Percentiles rank a stretch among this genome's conserved stretches.
Conservation (phyloP, 2,113 vertebrate genomes). For the Lophotis ruficrista region DNA sequence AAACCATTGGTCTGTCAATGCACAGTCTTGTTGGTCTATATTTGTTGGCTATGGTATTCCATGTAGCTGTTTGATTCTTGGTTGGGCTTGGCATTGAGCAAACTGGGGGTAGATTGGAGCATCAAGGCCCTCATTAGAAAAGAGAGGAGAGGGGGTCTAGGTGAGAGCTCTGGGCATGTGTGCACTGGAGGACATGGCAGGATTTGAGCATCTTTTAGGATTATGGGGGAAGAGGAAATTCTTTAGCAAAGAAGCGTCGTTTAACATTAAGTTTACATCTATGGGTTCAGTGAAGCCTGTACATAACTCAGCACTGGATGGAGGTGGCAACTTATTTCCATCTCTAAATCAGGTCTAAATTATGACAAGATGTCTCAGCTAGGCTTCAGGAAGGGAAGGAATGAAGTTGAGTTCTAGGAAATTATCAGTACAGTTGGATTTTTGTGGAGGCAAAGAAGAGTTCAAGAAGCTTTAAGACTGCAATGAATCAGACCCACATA, state of each 20-base stretch:
- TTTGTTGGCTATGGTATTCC: not conserved
- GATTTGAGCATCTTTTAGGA: not conserved
- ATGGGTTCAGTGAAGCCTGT: not conserved
- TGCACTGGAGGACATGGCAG: not conserved
- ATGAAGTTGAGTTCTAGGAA: not conserved
- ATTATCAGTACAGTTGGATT: not conserved
- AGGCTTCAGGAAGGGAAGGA: not conserved
- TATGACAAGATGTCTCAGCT: not conserved
- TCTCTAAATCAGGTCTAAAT: not conserved
- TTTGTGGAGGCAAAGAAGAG: not conserved
- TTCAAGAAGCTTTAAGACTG: not conserved
- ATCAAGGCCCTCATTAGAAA: not conserved
- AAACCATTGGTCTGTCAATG: not conserved
- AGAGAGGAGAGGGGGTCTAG: not conserved
- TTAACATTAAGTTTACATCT: not conserved
- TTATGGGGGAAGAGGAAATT: not conserved
- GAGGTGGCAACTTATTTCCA: not conserved
- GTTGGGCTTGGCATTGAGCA: not conserved
- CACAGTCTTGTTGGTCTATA: fast-evolving
- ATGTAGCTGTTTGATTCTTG: not conserved
- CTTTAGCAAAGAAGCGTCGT: not conserved
- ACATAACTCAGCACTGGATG: not conserved
- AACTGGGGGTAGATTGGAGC: not conserved
- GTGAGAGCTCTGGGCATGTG: not conserved
- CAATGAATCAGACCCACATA: not conserved